Base-by-base conservation (phyloP, 2,113 vertebrate genomes). In the Polypterus senegalus region DNA sequence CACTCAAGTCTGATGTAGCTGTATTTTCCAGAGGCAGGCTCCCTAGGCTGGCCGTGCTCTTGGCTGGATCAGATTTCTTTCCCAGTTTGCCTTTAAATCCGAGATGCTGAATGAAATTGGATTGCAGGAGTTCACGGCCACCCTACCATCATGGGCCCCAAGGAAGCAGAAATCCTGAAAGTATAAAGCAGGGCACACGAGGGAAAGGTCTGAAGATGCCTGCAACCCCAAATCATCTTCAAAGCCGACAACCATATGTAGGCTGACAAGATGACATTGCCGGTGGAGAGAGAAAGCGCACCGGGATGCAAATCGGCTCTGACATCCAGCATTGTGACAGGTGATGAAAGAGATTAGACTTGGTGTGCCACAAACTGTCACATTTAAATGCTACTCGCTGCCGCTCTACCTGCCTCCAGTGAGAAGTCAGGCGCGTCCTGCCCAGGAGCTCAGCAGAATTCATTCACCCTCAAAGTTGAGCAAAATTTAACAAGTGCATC, bases 241-340 rank as follows among this genome's bases (percentile, higher is more conserved):
- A 45, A 69, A 64, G 48, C 76, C 80, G 76, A 81, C 74, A 65
- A 83, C 74, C 85, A 88, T 84, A 89, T 88, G 87, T 80, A 81
- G 77, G 75, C 83, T 85, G 86, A 87, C 87, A 86, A 83, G 77
- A 77, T 80, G 83, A 85, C 83, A 84, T 83, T 78, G 85, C 83
- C 83, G 74, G 76, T 59, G 69, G 82, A 75, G 66, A 62, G 71
- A 63, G 66, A 57, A 51, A 61, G 64, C 46, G 60, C 4, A 51
- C 63, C n/a, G 64, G 51, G 44, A 52, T 56, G 56, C 3, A 45
- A 48, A 27, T 55, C 43, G 49, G 43, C 72, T 61, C 69, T 80
- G 79, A 86, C 78, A 67, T 77, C 73, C 68, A 65, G 4, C 47
- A 68, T 70, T 70, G 74, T 76, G 79, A 81, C 77, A 74, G 71